Percentiles rank a stretch among this genome's conserved stretches.
Conservation (phyloP, 2,113 vertebrate species). For the Myrmophylax atrothorax region DNA sequence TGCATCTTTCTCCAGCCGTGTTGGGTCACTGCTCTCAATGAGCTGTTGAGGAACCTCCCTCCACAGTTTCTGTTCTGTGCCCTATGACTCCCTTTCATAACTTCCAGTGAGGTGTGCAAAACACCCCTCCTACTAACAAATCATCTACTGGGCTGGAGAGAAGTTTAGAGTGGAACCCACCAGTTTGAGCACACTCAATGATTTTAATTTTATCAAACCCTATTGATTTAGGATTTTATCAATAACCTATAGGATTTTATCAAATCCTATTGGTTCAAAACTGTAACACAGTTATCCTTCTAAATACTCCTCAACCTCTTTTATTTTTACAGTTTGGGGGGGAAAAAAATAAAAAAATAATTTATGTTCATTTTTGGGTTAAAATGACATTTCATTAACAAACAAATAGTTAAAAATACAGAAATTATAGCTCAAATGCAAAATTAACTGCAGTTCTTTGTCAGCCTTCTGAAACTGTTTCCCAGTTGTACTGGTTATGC, state of each 20-base stretch:
- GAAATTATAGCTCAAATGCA: not conserved
- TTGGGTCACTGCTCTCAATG: conserved; percentile 26
- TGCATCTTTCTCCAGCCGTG: not conserved
- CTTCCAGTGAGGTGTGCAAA: not conserved
- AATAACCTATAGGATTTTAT: not conserved
- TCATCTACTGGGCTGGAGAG: not conserved
- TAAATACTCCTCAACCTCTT: not conserved
- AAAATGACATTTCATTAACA: not conserved
- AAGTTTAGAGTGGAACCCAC: not conserved
- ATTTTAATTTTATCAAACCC: not conserved
- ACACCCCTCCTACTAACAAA: not conserved
- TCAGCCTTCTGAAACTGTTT: not conserved
- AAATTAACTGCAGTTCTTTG: not conserved
- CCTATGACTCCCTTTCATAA: not conserved
- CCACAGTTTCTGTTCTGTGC: not conserved
- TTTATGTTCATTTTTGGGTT: not conserved
- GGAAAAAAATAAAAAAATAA: too few relatives aligned
- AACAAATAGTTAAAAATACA: not conserved
- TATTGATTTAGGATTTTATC: not conserved
- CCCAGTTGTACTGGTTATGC: not conserved
- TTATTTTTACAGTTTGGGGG: not conserved
- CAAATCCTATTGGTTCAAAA: not conserved
- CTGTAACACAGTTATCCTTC: not conserved
- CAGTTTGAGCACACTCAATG: not conserved
- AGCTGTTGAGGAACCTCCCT: conserved; percentile 8